phyloP scores from a whole-genome alignment of 2,797 vertebrate genomes.

The Onychomys torridus region DNA sequence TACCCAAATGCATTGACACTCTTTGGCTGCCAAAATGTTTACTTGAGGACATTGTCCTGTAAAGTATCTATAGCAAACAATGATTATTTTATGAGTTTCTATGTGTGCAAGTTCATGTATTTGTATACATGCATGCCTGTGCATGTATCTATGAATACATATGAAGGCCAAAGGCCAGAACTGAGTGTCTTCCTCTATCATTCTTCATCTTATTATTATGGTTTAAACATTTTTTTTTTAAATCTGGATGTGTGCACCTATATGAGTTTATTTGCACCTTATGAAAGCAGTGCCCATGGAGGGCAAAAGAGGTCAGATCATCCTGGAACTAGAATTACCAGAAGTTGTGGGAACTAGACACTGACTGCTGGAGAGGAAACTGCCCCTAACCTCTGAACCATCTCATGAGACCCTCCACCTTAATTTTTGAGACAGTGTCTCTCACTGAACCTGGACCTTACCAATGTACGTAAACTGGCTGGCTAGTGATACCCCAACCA shows the following conservation, averaged over 20 bases:
- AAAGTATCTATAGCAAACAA: background rate
- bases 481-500: background rate
- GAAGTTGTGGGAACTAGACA: background rate
- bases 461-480: background rate
- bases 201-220: background rate
- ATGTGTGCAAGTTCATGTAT: background rate
- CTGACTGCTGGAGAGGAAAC: background rate
- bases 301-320: background rate
- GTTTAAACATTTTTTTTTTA: background rate
- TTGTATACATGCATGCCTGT: background rate
- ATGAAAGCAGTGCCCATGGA: background rate
- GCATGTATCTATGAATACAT: background rate
- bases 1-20: background rate
- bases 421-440: background rate
- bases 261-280: background rate
- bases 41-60: background rate
- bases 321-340: background rate
- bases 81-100: background rate
- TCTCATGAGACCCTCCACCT: background rate
- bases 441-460: background rate
- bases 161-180: background rate
- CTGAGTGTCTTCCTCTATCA: background rate
- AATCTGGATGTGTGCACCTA: background rate
- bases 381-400: background rate
- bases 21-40: background rate